Percentiles rank a stretch among this genome's conserved stretches.
Conservation (phyloP, 2,888 invertebrate species). For the Eupithecia vulgata region DNA sequence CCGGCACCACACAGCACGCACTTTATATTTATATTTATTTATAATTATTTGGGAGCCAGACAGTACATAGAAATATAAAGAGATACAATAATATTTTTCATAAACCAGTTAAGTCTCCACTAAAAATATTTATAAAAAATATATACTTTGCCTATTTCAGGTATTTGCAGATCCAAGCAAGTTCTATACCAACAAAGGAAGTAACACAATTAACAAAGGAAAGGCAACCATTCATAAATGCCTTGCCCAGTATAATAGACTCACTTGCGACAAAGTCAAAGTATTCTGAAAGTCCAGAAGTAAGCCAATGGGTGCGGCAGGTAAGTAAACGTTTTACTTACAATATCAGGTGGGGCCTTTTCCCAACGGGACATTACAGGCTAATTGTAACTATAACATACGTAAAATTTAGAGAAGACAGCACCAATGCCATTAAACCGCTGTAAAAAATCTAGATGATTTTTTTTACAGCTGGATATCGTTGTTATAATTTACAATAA, state of each 20-base stretch:
- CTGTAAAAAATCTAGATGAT: too few relatives aligned
- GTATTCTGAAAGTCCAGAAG: background rate
- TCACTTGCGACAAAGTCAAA: background rate
- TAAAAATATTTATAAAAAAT: background rate
- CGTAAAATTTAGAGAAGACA: background rate
- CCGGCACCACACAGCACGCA: too few relatives aligned
- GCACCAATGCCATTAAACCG: too few relatives aligned
- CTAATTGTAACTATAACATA: background rate
- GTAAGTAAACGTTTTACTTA: background rate
- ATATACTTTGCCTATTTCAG: background rate
- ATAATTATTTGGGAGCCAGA: too few relatives aligned
- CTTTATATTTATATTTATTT: too few relatives aligned
- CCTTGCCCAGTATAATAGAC: background rate
- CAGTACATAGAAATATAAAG: too few relatives aligned
- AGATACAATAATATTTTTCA: too few relatives aligned
- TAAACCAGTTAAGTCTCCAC: too few relatives aligned
- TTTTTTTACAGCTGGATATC: too few relatives aligned
- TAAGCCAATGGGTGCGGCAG: background rate
- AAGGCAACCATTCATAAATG: background rate
- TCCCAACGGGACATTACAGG: too few relatives aligned
- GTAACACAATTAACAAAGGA: background rate
- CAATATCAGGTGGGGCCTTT: too few relatives aligned
- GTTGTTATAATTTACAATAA: too few relatives aligned
- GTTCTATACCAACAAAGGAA: background rate
- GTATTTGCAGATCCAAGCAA: background rate